These are phyloP conservation scores for Mycogona germanica DNA, from an alignment of 2,888 invertebrate genomes.

Conservation along the genomic window DNA sequence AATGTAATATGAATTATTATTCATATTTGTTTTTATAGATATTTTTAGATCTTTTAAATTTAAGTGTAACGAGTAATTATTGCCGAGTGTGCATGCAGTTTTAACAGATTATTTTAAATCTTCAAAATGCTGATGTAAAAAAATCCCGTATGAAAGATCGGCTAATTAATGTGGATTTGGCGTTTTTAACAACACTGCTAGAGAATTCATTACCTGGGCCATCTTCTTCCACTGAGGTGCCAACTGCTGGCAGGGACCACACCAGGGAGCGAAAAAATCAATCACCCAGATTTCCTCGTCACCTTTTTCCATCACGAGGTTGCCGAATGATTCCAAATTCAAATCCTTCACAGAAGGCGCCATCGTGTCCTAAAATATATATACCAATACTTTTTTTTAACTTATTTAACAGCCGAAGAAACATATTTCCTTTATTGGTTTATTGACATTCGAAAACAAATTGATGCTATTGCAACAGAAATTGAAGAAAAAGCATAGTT, in stretches of 20 bases:
- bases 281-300: constrained; percentile 49
- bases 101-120: neutral
- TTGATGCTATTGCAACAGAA: constrained; percentile 29
- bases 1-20: too few species aligned
- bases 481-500: neutral
- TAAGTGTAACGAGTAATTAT: too few species aligned
- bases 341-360: constrained; percentile 45
- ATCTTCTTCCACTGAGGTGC: constrained; percentile 52
- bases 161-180: neutral
- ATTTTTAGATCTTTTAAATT: too few species aligned
- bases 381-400: too few species aligned
- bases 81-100: too few species aligned
- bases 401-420: too few species aligned
- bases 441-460: constrained; percentile 32
- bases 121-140: neutral
- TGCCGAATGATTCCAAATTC: constrained; percentile 42
- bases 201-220: too few species aligned
- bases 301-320: constrained; percentile 41
- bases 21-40: too few species aligned
- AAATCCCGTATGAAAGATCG: neutral
- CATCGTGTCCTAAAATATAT: constrained; percentile 32
- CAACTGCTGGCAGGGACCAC: constrained; percentile 56
- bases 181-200: neutral
- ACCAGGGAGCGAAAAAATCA: constrained; percentile 62
- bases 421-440: too few species aligned